Percentiles rank a stretch among this genome's conserved stretches.
phyloP scores from a whole-genome alignment of 2,113 vertebrate genomes.

The Sylvicapra grimmia region DNA sequence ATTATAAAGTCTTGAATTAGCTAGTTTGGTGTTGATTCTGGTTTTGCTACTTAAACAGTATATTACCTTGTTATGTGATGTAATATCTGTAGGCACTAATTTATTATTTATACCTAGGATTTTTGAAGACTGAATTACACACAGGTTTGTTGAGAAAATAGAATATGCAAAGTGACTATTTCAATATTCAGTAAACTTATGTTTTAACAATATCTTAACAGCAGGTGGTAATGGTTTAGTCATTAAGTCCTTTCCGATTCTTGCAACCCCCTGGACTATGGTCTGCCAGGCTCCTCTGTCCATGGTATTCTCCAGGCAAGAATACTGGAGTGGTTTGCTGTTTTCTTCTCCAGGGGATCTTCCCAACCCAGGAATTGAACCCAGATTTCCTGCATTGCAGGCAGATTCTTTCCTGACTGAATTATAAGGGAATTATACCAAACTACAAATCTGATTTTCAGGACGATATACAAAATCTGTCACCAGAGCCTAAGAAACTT shows the following conservation, averaged over 20 bases:
- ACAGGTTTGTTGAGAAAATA: not conserved
- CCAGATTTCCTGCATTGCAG: not conserved
- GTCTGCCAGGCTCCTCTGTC: not conserved
- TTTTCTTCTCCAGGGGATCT: not conserved
- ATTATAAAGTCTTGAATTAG: not conserved
- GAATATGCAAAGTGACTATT: not conserved
- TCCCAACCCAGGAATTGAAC: not conserved
- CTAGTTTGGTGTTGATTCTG: not conserved
- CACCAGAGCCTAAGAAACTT: not conserved
- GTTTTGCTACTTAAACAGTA: not conserved
- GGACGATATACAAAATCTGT: not conserved
- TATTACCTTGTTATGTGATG: not conserved
- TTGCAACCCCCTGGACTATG: not conserved
- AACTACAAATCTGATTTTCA: not conserved
- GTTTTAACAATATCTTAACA: not conserved
- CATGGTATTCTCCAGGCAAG: not conserved
- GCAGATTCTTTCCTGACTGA: not conserved
- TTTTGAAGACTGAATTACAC: not conserved
- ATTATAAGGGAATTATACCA: not conserved
- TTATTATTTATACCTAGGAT: not conserved
- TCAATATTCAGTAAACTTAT: not conserved
- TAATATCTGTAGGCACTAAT: not conserved
- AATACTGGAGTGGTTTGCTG: not conserved
- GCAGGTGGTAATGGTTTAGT: not conserved
- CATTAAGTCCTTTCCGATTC: rapidly evolving